Evolutionary conservation across 2,797 vertebrate genomes (phyloP).

Genomic region (Muscicapa striata): DNA sequence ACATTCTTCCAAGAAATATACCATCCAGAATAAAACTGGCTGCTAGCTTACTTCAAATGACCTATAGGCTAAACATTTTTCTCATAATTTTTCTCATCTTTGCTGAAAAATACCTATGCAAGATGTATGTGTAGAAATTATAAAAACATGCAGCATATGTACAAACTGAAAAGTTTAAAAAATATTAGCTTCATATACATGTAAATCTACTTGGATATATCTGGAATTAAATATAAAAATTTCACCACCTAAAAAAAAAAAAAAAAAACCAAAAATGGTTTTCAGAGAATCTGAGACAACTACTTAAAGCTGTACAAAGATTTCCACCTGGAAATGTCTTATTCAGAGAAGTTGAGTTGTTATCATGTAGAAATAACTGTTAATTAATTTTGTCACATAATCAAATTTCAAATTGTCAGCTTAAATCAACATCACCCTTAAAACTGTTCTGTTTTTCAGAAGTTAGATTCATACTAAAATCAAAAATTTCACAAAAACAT

Average conservation of each 20-base stretch:
- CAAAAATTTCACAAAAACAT: constrained; percentile 80
- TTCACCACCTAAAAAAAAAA: constrained; percentile 76
- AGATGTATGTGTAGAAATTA: constrained; percentile 79
- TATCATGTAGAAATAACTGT: constrained; percentile 70
- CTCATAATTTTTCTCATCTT: constrained; percentile 70
- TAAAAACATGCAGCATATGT: constrained; percentile 85
- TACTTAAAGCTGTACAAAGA: constrained; percentile 82
- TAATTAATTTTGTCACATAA: constrained; percentile 73
- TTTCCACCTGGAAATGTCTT: constrained; percentile 79
- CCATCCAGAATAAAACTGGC: constrained; percentile 67
- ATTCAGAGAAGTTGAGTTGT: constrained; percentile 69
- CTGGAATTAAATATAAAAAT: constrained; percentile 84
- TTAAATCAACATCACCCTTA: constrained; percentile 80
- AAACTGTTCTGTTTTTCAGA: constrained; percentile 81
- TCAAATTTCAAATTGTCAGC: constrained; percentile 73
- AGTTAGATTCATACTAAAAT: constrained; percentile 79
- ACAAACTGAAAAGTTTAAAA: constrained; percentile 84
- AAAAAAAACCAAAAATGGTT: constrained; percentile 68
- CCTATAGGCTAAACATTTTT: constrained; percentile 63
- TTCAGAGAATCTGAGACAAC: constrained; percentile 80
- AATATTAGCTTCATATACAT: constrained; percentile 87
- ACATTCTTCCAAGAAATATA: constrained; percentile 75
- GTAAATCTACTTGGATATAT: constrained; percentile 83
- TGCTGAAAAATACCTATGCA: constrained; percentile 76
- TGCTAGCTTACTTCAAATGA: constrained; percentile 62